A percentile compares a stretch with the other conserved stretches of the same genome.
Conservation (phyloP, 2,113 vertebrate species). For the Campylomormyrus tamandua region DNA sequence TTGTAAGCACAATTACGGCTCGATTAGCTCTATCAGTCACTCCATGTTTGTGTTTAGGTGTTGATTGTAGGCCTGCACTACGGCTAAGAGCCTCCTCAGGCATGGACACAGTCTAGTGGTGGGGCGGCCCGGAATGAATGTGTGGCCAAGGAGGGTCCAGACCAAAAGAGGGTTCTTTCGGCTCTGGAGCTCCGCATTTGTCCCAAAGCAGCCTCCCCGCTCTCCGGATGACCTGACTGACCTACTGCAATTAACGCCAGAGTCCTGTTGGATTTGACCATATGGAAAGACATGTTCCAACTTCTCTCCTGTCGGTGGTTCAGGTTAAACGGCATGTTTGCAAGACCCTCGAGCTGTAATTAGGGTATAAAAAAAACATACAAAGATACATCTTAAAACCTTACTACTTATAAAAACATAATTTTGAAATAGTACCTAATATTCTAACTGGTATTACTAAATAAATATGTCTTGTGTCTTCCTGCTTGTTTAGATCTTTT, state of each 20-base stretch:
- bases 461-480: not conserved
- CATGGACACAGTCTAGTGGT: not conserved
- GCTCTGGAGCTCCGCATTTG: not conserved
- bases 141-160: not conserved
- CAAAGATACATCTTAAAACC: not conserved
- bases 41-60: constrained; percentile 30
- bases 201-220: not conserved
- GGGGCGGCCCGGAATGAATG: not conserved
- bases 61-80: constrained; percentile 12
- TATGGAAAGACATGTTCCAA: not conserved
- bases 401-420: too few relatives aligned
- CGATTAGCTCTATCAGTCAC: constrained; percentile 22
- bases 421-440: not conserved
- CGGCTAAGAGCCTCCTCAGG: not conserved
- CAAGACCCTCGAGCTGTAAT: not conserved
- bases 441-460: not conserved
- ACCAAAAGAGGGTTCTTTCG: not conserved
- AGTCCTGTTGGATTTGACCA: not conserved
- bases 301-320: not conserved
- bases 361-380: not conserved
- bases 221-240: not conserved
- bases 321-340: not conserved
- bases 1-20: not conserved
- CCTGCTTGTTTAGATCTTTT: not conserved
- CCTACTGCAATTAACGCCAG: not conserved